phyloP scores from a whole-genome alignment of 2,797 vertebrate species.

The Benthosema pterotum region DNA sequence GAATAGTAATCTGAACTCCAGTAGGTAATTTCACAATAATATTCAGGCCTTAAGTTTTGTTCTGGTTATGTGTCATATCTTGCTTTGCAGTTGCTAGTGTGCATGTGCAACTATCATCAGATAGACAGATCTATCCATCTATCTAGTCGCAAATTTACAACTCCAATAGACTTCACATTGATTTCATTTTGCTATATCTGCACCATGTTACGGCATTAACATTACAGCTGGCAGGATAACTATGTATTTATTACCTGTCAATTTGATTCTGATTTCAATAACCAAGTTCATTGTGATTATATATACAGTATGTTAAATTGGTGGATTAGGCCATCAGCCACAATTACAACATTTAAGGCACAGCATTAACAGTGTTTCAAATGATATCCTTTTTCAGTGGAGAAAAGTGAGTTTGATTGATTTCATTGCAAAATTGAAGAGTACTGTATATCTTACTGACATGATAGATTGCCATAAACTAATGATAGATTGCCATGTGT shows the following conservation, averaged over 20 bases:
- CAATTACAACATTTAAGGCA: neutral
- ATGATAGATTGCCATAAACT: neutral
- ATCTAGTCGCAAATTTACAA: neutral
- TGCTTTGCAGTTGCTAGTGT: too few species aligned
- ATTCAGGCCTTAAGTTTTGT: too few species aligned
- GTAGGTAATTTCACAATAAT: too few species aligned
- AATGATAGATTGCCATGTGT: slow-evolving; percentile 6
- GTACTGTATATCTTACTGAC: slow-evolving; percentile 10
- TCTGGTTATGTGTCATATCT: too few species aligned
- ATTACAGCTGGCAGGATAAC: too few species aligned
- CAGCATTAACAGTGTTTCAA: neutral
- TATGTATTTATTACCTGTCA: too few species aligned
- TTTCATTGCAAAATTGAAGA: neutral
- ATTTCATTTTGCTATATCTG: neutral
- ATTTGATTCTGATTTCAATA: neutral
- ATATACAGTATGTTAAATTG: neutral
- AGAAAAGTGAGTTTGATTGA: neutral
- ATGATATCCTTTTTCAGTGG: neutral
- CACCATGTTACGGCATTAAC: too few species aligned
- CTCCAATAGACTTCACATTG: neutral
- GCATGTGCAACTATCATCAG: too few species aligned
- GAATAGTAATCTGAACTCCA: too few species aligned
- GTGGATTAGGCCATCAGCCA: neutral
- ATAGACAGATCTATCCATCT: too few species aligned
- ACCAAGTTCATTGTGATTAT: neutral